A percentile compares a stretch with the other conserved stretches of the same genome.
These are phyloP conservation scores for Sipunculus nudus DNA, from an alignment of 2,888 invertebrate species.

Conservation along the genomic window DNA sequence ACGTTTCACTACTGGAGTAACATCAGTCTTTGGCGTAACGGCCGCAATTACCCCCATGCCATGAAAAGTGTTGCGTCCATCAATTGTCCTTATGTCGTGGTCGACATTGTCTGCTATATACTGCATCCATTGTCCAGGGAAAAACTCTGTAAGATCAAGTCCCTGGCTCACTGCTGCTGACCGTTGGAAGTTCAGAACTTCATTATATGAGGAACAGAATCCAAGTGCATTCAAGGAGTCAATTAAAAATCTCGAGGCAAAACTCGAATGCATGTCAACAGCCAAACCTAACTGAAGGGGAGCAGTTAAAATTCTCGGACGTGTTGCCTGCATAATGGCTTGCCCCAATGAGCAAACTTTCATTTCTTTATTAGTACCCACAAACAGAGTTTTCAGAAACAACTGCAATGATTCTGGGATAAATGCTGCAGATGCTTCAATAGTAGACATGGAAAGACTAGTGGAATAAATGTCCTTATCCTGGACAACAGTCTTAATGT, in stretches of 20 bases:
- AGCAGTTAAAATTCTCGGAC: constrained; percentile 35
- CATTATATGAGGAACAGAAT: constrained; percentile 39
- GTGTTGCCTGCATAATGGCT: constrained; percentile 38
- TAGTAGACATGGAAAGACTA: constrained; percentile 15
- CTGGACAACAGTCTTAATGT: constrained; percentile 33
- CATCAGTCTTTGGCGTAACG: no score
- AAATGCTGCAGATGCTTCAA: constrained; percentile 13
- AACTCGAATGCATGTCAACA: constrained; percentile 43
- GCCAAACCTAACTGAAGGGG: constrained; percentile 43
- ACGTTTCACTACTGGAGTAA: no score
- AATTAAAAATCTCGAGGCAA: constrained; percentile 39
- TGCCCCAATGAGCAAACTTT: constrained; percentile 41
- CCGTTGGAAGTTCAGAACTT: no score
- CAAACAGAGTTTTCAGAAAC: constrained; percentile 25
- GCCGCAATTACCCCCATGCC: constrained; percentile 14
- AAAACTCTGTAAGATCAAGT: no score
- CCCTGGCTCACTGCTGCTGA: no score
- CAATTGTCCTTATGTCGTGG: constrained; percentile 22
- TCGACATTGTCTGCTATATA: constrained; percentile 26
- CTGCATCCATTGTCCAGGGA: no score
- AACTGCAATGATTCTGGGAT: constrained; percentile 25
- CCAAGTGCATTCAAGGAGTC: constrained; percentile 41
- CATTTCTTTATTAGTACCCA: constrained; percentile 1
- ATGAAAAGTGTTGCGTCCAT: constrained; percentile 17
- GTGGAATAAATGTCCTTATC: constrained; percentile 32